Percentiles rank a stretch among this genome's conserved stretches.
phyloP scores from a whole-genome alignment of 2,113 vertebrate genomes.

The Colaptes auratus region DNA sequence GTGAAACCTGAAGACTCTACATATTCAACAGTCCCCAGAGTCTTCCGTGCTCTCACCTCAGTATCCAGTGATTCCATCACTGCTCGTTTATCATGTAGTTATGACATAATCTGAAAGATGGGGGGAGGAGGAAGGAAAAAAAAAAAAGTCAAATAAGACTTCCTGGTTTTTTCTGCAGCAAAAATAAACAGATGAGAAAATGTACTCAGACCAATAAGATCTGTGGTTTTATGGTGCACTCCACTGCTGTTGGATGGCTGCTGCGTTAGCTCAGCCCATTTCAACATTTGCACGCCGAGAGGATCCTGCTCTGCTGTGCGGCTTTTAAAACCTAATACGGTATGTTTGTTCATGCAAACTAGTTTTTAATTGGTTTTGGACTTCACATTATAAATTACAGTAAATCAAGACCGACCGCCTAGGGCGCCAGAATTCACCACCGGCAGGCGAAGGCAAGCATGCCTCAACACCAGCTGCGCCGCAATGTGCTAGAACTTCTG shows the following conservation, averaged over 20 bases:
- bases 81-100: background rate
- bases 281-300: background rate
- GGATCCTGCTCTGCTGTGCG: background rate
- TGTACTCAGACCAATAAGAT: background rate
- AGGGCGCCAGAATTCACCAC: background rate
- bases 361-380: background rate
- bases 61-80: slow-evolving; percentile 67
- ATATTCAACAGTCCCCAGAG: slow-evolving; percentile 66
- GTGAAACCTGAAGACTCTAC: slow-evolving; percentile 62
- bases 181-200: background rate
- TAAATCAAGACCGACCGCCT: accelerated
- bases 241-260: background rate
- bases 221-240: accelerated
- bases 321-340: background rate
- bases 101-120: slow-evolving; percentile 38
- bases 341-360: background rate
- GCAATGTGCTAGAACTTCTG: accelerated
- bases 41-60: slow-evolving; percentile 63
- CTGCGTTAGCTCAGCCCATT: background rate
- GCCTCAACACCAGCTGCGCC: background rate
- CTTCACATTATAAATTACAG: background rate
- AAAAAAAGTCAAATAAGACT: background rate
- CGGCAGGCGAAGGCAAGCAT: background rate
- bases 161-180: background rate
- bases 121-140: too few relatives aligned